Evolutionary conservation across 1,140 invertebrate genomes (phyloP), one percentile per base, ranked within the genome.

Genomic region (Papilio machaon): DNA sequence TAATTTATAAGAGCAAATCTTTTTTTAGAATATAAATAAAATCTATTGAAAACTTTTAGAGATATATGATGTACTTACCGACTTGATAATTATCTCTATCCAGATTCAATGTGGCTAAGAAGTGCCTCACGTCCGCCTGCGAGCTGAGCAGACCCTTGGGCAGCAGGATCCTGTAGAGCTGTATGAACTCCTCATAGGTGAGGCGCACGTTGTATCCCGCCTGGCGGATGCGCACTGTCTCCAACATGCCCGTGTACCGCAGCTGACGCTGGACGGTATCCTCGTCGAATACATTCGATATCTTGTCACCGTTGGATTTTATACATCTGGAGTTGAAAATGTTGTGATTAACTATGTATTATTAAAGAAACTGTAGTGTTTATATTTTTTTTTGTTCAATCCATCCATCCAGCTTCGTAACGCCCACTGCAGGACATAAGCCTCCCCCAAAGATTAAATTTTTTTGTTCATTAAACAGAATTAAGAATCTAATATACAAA

Each of bases 181-280:
- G 98, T 82, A 98, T 98, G 91, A 99, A 99, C 94, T 99, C 98
- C 85, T 99, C 98, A 91, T 99, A 99, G 0, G 97, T 97, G 15
- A 99, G 95, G 49, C 99, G 95, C 67, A 99, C 98, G 90, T 99
- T 99, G 95, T 99, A 99, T 2, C 99, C 99, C 10, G 98, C 98
- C 91, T 99, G 98, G 74, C 99, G 95, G 77, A 99, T 99, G 87
- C 98, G 95, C 0, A 99, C 98, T 0, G 99, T 99, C 91, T 99
- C 99, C 83, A 99, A 90, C 99, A 99, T 99, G 74, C 99, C 99
- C 0, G 99, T 99, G 93, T 99, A 99, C 2, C 97, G 94, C 47
- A 97, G 92, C 82, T 98, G 98, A 73, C 98, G 95, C 86, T 99
- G 97, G n/a, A 99, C 98, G 1, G 98, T 98, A 81, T 98, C 98